Conservation (phyloP, 2,888 invertebrate species). For the Agonopterix heracliana region DNA sequence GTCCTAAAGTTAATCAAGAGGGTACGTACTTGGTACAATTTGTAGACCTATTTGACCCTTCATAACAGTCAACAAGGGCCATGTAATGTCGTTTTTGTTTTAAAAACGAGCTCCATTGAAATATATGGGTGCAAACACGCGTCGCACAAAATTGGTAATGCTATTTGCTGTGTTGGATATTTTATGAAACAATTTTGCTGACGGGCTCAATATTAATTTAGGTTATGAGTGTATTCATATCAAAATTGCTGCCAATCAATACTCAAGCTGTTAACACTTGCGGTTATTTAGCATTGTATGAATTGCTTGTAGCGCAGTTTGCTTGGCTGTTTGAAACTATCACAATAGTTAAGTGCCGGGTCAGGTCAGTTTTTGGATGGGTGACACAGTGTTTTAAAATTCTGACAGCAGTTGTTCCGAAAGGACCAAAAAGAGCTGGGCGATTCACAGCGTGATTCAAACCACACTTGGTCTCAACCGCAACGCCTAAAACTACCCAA, state of each 20-base stretch:
- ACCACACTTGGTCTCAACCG: too few relatives aligned
- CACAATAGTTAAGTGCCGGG: too few relatives aligned
- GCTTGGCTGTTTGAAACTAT: too few relatives aligned
- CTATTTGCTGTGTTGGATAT: conserved; percentile 3
- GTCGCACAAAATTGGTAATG: conserved; percentile 4
- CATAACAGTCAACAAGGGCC: conserved; percentile 43
- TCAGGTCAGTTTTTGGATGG: too few relatives aligned
- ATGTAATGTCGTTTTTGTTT: conserved; percentile 2
- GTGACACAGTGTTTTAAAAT: too few relatives aligned
- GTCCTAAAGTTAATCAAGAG: conserved; percentile 58
- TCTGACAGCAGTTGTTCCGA: too few relatives aligned
- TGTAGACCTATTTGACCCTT: conserved; percentile 59
- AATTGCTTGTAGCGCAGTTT: too few relatives aligned
- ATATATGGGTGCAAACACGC: conserved; percentile 6
- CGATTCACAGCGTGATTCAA: too few relatives aligned
- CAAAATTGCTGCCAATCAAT: conserved; percentile 10
- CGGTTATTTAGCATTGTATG: too few relatives aligned
- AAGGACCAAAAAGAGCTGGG: too few relatives aligned
- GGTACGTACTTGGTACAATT: conserved; percentile 54
- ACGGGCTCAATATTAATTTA: conserved; percentile 18
- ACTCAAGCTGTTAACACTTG: background rate
- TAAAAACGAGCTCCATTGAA: conserved; percentile 26
- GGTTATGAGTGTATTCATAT: conserved; percentile 13
- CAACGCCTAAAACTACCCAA: too few relatives aligned
- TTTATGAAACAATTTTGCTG: conserved; percentile 14